These are phyloP conservation scores for Microtus richardsoni DNA, from an alignment of 2,113 vertebrate genomes.

Conservation along the genomic window DNA sequence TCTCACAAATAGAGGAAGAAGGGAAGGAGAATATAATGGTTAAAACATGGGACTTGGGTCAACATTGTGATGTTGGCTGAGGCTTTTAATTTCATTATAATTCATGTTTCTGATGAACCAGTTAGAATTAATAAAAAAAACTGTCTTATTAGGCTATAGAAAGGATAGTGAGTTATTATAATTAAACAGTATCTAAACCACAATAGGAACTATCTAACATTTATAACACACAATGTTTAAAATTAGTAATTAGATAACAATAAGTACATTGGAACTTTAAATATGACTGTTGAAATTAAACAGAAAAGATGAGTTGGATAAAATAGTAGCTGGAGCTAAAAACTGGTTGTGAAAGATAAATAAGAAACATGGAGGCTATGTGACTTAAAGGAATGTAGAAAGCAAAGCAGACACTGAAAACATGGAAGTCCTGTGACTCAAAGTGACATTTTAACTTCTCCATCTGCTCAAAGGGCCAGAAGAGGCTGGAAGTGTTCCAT, in stretches of 20 bases:
- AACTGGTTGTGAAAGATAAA: not conserved
- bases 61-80: not conserved
- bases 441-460: not conserved
- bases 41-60: not conserved
- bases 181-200: not conserved
- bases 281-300: not conserved
- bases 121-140: not conserved
- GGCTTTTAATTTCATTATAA: not conserved
- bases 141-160: not conserved
- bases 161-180: not conserved
- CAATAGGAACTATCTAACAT: not conserved
- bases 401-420: not conserved
- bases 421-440: not conserved
- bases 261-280: not conserved
- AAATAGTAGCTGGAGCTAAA: not conserved
- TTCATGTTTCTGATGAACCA: not conserved
- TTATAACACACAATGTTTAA: not conserved
- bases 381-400: not conserved
- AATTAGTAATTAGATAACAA: not conserved
- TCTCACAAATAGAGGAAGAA: not conserved
- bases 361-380: not conserved
- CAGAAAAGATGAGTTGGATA: not conserved
- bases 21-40: not conserved
- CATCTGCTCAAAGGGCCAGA: not conserved
- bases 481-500: not conserved